These are phyloP conservation scores for Crotalus horridus DNA, from an alignment of 2,113 vertebrate species.

Conservation along the genomic window DNA sequence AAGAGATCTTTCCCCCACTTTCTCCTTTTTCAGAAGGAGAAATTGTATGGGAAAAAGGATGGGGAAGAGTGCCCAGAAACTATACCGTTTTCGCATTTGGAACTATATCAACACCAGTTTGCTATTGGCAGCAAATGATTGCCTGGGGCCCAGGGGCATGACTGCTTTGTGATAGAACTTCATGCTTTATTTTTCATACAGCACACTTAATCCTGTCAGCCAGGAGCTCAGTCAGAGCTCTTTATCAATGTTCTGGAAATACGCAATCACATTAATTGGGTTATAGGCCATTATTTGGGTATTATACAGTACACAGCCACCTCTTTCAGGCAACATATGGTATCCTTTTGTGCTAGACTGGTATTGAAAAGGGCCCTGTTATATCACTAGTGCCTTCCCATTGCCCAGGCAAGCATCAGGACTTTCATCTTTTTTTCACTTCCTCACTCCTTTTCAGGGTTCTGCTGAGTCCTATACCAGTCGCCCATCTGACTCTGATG, in stretches of 20 bases:
- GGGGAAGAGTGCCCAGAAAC: background rate
- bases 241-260: background rate
- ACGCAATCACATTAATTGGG: background rate
- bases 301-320: background rate
- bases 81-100: background rate
- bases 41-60: background rate
- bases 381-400: background rate
- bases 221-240: background rate
- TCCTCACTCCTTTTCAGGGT: slow-evolving; percentile 71
- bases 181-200: background rate
- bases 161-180: background rate
- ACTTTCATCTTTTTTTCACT: background rate
- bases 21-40: background rate
- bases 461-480: slow-evolving; percentile 98
- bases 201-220: background rate
- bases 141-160: background rate
- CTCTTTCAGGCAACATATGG: background rate
- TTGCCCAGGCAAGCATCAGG: background rate
- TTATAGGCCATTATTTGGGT: background rate
- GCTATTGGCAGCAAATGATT: background rate
- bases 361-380: background rate
- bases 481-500: slow-evolving; percentile 93
- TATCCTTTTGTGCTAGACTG: background rate
- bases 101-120: background rate
- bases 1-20: background rate